These are phyloP conservation scores for Orchestes rusci DNA, from an alignment of 2,888 invertebrate genomes.

Conservation along the genomic window DNA sequence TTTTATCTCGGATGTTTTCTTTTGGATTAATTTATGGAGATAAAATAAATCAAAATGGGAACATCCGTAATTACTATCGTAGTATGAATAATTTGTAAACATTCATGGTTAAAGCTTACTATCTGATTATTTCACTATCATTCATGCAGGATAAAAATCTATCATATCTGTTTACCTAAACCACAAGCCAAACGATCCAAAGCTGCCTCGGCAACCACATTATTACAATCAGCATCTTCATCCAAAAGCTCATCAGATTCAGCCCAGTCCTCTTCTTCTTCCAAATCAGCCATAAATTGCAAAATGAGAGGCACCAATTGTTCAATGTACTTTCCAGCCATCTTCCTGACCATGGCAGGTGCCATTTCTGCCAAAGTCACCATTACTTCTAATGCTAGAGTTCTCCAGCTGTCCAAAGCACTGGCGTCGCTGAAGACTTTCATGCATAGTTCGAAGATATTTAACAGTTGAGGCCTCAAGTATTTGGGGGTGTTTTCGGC, in stretches of 20 bases:
- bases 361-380: slow-evolving; percentile 85
- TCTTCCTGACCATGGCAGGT: slow-evolving; percentile 93
- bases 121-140: too few species aligned
- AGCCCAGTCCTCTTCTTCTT: slow-evolving; percentile 87
- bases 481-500: slow-evolving; percentile 92
- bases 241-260: slow-evolving; percentile 80
- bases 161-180: slow-evolving; percentile 57
- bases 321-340: slow-evolving; percentile 75
- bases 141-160: slow-evolving; percentile 7
- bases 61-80: too few species aligned
- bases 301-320: slow-evolving; percentile 77
- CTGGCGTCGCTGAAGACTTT: slow-evolving; percentile 70
- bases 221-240: slow-evolving; percentile 91
- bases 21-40: too few species aligned
- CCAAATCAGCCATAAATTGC: slow-evolving; percentile 91
- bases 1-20: too few species aligned
- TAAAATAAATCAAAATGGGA: too few species aligned
- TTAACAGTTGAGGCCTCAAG: slow-evolving; percentile 77
- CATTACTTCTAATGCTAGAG: slow-evolving; percentile 78
- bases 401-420: slow-evolving; percentile 76
- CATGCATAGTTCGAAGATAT: slow-evolving; percentile 82
- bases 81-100: too few species aligned
- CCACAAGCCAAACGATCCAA: slow-evolving; percentile 97
- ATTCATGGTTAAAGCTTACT: too few species aligned
- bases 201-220: slow-evolving; percentile 93